Evolutionary conservation across 2,113 vertebrate species (phyloP).

Genomic region (Mustela lutreola): DNA sequence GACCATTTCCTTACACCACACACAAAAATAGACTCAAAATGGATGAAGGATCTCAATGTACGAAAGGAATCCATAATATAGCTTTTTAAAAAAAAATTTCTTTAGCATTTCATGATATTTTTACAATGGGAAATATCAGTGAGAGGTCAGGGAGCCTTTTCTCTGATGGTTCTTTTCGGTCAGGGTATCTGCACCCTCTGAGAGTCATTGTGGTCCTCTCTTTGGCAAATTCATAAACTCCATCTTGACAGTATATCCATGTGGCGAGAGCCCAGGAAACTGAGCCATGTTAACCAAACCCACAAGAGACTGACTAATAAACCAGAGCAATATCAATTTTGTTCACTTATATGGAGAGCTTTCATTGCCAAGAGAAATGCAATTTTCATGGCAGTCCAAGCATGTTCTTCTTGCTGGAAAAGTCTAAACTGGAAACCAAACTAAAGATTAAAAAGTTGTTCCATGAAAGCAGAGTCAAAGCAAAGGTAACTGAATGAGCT

Average conservation of each 20-base stretch:
- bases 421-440: slow-evolving; percentile 50
- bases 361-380: slow-evolving; percentile 47
- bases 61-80: too few relatives aligned
- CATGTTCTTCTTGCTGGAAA: slow-evolving; percentile 37
- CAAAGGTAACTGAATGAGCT: neutral
- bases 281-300: slow-evolving; percentile 36
- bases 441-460: slow-evolving; percentile 36
- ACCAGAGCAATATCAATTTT: slow-evolving; percentile 13
- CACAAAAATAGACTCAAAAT: too few relatives aligned
- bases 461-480: neutral
- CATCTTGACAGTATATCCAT: neutral
- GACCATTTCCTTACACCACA: too few relatives aligned
- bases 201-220: neutral
- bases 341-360: slow-evolving; percentile 6
- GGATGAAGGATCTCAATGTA: too few relatives aligned
- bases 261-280: neutral
- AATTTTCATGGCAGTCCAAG: neutral
- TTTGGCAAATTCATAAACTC: slow-evolving; percentile 1
- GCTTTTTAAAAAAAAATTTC: neutral
- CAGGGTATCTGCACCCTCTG: neutral
- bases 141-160: neutral
- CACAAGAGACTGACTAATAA: slow-evolving; percentile 27
- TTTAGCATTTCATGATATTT: neutral
- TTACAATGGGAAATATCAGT: neutral
- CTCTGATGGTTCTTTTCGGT: neutral